Conservation (phyloP, 2,888 invertebrate genomes). For the Furcula furcula region DNA sequence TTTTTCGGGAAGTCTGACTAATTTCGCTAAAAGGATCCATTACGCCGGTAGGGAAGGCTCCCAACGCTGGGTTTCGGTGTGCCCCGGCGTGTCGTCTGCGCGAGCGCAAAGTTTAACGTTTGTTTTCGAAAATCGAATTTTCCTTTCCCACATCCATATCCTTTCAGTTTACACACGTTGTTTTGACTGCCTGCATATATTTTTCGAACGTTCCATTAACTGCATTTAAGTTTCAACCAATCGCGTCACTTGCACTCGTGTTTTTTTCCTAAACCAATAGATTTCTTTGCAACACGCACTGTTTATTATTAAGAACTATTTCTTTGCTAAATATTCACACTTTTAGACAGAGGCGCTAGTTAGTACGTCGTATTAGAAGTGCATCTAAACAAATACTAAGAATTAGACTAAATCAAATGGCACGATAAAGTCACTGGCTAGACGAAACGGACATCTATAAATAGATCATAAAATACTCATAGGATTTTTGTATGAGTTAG, state of each 20-base stretch:
- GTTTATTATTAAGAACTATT: not conserved
- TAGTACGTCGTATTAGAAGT: slow-evolving; percentile 5
- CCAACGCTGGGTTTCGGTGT: slow-evolving; percentile 25
- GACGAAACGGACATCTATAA: slow-evolving; percentile 23
- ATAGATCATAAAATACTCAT: slow-evolving; percentile 19
- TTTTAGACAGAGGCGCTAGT: not conserved
- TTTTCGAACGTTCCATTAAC: not conserved
- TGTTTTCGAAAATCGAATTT: slow-evolving; percentile 10
- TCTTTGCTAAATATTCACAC: not conserved
- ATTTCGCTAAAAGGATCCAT: slow-evolving; percentile 66
- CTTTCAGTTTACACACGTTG: slow-evolving; percentile 9
- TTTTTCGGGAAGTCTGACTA: slow-evolving; percentile 80
- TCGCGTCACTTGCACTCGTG: not conserved
- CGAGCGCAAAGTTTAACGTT: slow-evolving; percentile 41
- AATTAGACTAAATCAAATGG: slow-evolving; percentile 18
- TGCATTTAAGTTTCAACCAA: slow-evolving; percentile 2
- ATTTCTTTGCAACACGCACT: not conserved
- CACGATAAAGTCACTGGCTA: slow-evolving; percentile 17
- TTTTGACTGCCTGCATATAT: slow-evolving; percentile 9
- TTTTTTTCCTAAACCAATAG: slow-evolving; percentile 1
- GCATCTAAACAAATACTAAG: slow-evolving; percentile 9
- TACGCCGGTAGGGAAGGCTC: slow-evolving; percentile 49
- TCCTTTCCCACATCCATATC: not conserved
- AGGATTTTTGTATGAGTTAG: slow-evolving; percentile 9
- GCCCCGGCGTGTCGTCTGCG: slow-evolving; percentile 39